Percentiles rank a stretch among this genome's conserved stretches.
phyloP scores from a whole-genome alignment of 2,797 vertebrate species.

The Malurus leucopterus region DNA sequence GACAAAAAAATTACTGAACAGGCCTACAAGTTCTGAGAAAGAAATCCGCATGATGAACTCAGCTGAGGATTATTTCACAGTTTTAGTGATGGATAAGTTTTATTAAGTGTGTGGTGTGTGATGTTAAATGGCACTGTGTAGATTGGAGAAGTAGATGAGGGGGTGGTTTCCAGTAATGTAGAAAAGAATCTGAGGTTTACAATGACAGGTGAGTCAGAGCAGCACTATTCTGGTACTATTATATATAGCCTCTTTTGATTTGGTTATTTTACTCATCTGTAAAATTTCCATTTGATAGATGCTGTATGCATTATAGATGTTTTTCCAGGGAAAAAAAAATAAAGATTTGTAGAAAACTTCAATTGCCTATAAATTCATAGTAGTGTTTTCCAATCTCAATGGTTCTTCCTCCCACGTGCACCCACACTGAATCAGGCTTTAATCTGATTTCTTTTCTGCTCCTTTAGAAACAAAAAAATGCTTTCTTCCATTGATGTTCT shows the following conservation, averaged over 20 bases:
- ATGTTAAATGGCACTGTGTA: background rate
- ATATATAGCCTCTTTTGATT: background rate
- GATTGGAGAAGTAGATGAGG: background rate
- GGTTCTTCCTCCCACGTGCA: background rate
- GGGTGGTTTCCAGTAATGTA: background rate
- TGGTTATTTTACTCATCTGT: background rate
- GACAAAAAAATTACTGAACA: background rate
- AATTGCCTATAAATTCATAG: background rate
- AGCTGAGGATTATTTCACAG: background rate
- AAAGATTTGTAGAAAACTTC: background rate
- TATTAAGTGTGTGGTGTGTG: background rate
- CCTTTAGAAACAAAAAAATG: background rate
- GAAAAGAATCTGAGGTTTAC: background rate
- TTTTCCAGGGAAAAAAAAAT: background rate
- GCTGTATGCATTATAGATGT: background rate
- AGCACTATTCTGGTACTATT: background rate
- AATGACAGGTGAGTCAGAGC: background rate
- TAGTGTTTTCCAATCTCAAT: background rate
- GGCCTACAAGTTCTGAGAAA: background rate
- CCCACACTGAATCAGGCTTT: background rate
- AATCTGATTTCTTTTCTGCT: background rate
- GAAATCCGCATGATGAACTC: background rate
- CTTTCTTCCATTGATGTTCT: background rate
- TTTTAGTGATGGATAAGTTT: background rate
- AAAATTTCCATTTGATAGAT: background rate